These are phyloP conservation scores for Diaperis boleti DNA, from an alignment of 2,888 invertebrate species.

Conservation along the genomic window DNA sequence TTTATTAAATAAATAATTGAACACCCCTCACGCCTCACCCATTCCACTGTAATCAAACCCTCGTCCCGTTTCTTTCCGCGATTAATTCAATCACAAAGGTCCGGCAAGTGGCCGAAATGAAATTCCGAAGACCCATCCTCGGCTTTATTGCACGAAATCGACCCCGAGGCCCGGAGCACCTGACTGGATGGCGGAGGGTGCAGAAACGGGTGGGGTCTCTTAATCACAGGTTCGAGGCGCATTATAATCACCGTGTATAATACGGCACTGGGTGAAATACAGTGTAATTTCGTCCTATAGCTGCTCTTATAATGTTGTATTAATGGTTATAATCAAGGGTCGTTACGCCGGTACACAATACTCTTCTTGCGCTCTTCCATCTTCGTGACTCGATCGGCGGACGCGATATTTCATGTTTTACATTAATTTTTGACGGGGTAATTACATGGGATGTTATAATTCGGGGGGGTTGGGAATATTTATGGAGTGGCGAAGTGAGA, in stretches of 20 bases:
- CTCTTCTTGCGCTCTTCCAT: constrained; percentile 32
- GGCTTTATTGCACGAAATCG: constrained; percentile 41
- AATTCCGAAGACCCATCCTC: constrained; percentile 15
- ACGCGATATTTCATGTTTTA: constrained; percentile 38
- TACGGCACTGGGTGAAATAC: constrained; percentile 44
- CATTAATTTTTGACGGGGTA: constrained; percentile 39
- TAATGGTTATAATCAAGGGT: constrained; percentile 53
- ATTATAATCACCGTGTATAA: constrained; percentile 48
- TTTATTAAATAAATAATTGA: too few species aligned
- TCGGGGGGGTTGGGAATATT: too few species aligned
- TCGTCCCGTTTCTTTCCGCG: neutral
- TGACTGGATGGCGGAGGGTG: constrained; percentile 45
- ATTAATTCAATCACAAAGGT: constrained; percentile 16
- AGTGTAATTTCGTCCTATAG: constrained; percentile 49
- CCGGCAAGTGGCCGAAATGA: constrained; percentile 7
- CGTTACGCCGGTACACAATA: constrained; percentile 43
- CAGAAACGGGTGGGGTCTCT: constrained; percentile 47
- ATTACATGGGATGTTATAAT: constrained; percentile 38
- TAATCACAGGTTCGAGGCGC: constrained; percentile 49
- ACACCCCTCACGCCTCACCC: too few species aligned
- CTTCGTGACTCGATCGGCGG: constrained; percentile 41
- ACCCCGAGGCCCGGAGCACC: constrained; percentile 46
- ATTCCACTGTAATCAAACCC: neutral
- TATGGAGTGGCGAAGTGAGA: too few species aligned
- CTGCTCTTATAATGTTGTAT: constrained; percentile 50